Evolutionary conservation across 2,797 vertebrate genomes (phyloP).

Genomic region (Phoebastria nigripes): DNA sequence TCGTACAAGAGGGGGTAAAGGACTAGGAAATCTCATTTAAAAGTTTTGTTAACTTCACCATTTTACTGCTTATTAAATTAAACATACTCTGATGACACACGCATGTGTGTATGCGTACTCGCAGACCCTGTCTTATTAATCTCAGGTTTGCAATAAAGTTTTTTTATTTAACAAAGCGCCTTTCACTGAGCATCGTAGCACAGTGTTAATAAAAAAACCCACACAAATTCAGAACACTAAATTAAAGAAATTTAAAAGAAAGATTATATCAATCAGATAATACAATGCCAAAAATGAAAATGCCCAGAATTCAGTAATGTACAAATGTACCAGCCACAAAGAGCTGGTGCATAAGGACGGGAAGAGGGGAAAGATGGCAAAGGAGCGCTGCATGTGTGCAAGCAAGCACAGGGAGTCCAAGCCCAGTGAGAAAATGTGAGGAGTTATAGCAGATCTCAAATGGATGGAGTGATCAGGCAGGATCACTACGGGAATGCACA

Average conservation of each 20-base stretch:
- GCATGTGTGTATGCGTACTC: neutral
- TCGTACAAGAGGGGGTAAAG: neutral
- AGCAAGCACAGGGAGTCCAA: neutral
- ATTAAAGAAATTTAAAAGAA: neutral
- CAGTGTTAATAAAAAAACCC: neutral
- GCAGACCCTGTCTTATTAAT: neutral
- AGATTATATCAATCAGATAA: neutral
- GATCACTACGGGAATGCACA: rapidly evolving
- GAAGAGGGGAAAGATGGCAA: neutral
- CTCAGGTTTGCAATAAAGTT: neutral
- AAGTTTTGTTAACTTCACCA: neutral
- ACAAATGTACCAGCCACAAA: neutral
- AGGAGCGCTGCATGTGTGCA: rapidly evolving
- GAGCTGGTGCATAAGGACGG: neutral
- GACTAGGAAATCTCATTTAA: neutral
- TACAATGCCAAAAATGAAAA: neutral
- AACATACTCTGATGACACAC: neutral
- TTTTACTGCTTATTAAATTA: neutral
- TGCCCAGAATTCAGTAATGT: neutral
- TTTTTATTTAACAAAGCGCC: neutral
- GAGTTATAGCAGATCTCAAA: neutral
- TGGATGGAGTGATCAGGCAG: neutral
- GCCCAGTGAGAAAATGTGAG: neutral
- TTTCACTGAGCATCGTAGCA: neutral
- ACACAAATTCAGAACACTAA: neutral